Conservation (phyloP, 1,140 invertebrate species). For the Helicoverpa zea region DNA sequence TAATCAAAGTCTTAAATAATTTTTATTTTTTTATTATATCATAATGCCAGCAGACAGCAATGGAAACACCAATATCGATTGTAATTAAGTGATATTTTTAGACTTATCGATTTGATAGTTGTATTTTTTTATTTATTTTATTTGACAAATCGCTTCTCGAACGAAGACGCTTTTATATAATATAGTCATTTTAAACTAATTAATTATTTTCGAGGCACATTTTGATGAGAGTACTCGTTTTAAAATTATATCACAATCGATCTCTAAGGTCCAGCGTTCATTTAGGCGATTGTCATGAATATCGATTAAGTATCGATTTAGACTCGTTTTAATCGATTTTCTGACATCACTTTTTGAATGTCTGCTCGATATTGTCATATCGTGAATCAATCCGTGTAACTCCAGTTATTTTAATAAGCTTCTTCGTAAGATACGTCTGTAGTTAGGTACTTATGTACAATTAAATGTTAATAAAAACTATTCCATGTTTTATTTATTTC, state of each 20-base stretch:
- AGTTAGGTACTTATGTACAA: conserved; percentile 73
- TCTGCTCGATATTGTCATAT: conserved; percentile 43
- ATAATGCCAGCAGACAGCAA: conserved; percentile 11
- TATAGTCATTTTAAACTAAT: conserved; percentile 14
- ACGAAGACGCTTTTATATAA: conserved; percentile 34
- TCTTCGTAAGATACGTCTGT: conserved; percentile 65
- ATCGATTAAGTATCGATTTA: conserved; percentile 5
- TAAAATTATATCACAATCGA: conserved; percentile 42
- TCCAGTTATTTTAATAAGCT: conserved; percentile 72
- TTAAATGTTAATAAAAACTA: conserved; percentile 76
- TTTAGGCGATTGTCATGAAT: not conserved
- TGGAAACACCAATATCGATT: conserved; percentile 45
- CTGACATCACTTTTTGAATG: not conserved
- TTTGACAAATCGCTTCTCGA: conserved; percentile 26
- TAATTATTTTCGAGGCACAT: conserved; percentile 8
- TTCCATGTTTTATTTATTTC: conserved; percentile 46
- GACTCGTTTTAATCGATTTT: conserved; percentile 14
- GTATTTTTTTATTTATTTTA: conserved; percentile 30
- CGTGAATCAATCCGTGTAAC: conserved; percentile 50
- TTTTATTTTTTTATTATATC: conserved; percentile 1
- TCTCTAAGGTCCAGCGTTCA: conserved; percentile 10
- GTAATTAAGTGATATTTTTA: conserved; percentile 45
- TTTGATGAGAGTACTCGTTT: conserved; percentile 33
- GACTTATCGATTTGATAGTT: conserved; percentile 37
- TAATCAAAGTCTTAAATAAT: not conserved